Base-by-base conservation (phyloP, 1,140 invertebrate species). In the Neelides sp. region DNA sequence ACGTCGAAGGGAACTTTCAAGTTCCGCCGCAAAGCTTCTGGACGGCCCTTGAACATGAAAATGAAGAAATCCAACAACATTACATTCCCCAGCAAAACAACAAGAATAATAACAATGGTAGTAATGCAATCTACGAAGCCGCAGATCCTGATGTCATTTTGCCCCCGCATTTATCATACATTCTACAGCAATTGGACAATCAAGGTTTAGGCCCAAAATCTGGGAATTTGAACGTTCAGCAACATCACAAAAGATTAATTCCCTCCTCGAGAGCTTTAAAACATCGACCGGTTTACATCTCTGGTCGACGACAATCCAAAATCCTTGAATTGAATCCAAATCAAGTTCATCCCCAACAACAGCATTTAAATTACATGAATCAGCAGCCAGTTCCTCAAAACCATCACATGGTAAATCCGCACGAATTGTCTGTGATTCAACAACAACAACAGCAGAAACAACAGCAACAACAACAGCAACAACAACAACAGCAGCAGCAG, bases 161-260 rank as follows among this genome's bases (percentile, higher is more conserved):
- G 2, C 55, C 55, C 2, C 46, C 50, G 4, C 55, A 57, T 17
- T 36, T 57, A 12, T 40, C 47, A n/a, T 57, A 57, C 30, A 57
- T 52, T 43, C 28, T 57, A 2, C 40, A 48, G 22, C 55, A 57
- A 24, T 26, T 57, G 32, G 55, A 57, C 10, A 57, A 48, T 43
- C 46, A 52, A 50, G 55, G 55, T 3, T 39, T 49, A 1, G 50
- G 50, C 3, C 55, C 45, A n/a, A 19, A 24, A 20, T 13, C 26
- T 28, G 13, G 23, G 20, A 20, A 36, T n/a, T 35, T 7, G 3
- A 5, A 30, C 13, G 17, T 4, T 30, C 26, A 3, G 26, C 43
- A 27, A 10, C 19, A 30, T 30, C n/a, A 12, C 24, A 19, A 8
- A 40, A 40, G 44, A 2, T n/a, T 52, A 1, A 17, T 52, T 30